phyloP scores from a whole-genome alignment of 2,888 invertebrate genomes.

The Cecidostiba fungosa region DNA sequence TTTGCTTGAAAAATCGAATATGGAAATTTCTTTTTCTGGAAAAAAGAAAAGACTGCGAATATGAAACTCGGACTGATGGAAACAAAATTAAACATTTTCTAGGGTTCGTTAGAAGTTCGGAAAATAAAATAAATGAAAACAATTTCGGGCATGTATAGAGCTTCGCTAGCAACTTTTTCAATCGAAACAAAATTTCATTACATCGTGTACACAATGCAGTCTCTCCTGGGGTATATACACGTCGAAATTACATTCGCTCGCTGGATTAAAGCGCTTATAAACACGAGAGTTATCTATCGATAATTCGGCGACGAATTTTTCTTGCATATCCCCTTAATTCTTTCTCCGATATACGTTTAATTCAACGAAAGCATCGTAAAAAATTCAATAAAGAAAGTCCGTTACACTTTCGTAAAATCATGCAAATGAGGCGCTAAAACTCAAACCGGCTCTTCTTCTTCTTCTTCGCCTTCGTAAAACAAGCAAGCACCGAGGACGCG shows the following conservation, averaged over 20 bases:
- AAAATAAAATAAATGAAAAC: slow-evolving; percentile 5
- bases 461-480: background rate
- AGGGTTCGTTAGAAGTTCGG: background rate
- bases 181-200: slow-evolving; percentile 6
- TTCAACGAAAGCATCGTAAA: background rate
- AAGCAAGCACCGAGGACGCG: background rate
- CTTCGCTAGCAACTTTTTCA: background rate
- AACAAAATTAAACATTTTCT: background rate
- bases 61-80: too few relatives aligned
- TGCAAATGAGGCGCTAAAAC: slow-evolving; percentile 19
- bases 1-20: background rate
- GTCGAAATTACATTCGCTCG: background rate
- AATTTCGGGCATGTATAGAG: background rate
- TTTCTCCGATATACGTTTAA: background rate
- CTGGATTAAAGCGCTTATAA: background rate
- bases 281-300: background rate
- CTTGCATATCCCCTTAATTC: background rate
- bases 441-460: background rate
- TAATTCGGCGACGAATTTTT: background rate
- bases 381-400: slow-evolving; percentile 7
- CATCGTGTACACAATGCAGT: background rate
- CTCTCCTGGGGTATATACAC: background rate
- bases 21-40: too few relatives aligned
- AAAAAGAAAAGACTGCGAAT: too few relatives aligned
- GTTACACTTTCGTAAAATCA: background rate